phyloP scores from a whole-genome alignment of 2,888 invertebrate species.

The Agrotis puta region DNA sequence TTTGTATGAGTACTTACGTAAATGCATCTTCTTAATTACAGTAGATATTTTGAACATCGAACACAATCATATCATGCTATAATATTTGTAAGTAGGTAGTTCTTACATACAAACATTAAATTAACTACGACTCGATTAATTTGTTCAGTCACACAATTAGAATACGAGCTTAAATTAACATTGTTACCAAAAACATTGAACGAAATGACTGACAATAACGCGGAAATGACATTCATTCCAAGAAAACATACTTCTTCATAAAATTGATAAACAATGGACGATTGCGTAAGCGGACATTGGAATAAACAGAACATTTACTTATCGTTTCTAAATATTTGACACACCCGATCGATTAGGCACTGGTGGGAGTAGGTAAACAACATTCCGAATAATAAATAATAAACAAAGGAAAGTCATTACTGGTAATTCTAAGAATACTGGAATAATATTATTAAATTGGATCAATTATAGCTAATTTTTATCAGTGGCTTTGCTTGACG shows the following conservation, averaged over 20 bases:
- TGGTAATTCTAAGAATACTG: conserved; percentile 8
- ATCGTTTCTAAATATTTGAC: conserved; percentile 36
- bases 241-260: conserved; percentile 42
- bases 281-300: conserved; percentile 47
- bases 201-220: conserved; percentile 38
- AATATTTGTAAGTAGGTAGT: too few species aligned
- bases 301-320: conserved; percentile 38
- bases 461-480: background rate
- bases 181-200: conserved; percentile 30
- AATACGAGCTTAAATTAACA: conserved; percentile 17
- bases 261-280: conserved; percentile 41
- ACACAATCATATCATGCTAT: too few species aligned
- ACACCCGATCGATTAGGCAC: conserved; percentile 34
- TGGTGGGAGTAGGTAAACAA: conserved; percentile 32
- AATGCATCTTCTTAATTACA: background rate
- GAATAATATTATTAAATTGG: conserved; percentile 15
- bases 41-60: too few species aligned
- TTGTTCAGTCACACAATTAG: conserved; percentile 4
- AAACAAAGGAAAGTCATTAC: conserved; percentile 27
- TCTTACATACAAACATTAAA: too few species aligned
- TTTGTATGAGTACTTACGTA: conserved; percentile 1
- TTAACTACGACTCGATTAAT: background rate
- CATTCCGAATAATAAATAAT: conserved; percentile 7
- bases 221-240: conserved; percentile 44
- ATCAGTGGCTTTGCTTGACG: background rate